Base-by-base conservation (phyloP, 1,140 invertebrate genomes). In the Drosophila santomea region DNA sequence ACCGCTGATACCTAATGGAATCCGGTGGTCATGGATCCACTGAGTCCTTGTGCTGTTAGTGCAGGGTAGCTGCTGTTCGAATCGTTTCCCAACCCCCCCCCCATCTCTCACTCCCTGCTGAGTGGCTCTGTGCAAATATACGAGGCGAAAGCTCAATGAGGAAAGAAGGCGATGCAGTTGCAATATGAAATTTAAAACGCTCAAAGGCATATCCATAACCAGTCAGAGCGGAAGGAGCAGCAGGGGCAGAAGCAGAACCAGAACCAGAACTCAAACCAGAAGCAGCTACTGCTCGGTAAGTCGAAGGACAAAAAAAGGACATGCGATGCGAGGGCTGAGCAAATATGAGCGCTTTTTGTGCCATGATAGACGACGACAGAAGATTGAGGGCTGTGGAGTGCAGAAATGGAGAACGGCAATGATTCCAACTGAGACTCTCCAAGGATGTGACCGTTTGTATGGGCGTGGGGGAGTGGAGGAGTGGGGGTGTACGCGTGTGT, bases 111-210 rank as follows among this genome's bases (percentile, higher is more conserved):
- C 48, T 25, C 45, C 25, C 15, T 45, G 36, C 39, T 50, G 43
- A 59, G 64, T 55, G 55, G 45, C 76, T 75, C 76, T 81, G 75
- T 64, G 63, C 59, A 73, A 79, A 78, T 74, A 80, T 60, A 57
- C 55, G 50, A 54, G 51, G 76, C 66, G 54, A 58, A 48, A 58
- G 69, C 66, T 41, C 64, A 68, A 50, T 45, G 78, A 66, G 66
- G 44, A 62, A 63, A 74, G 39, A 77, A 64, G 25, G 47, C 51
- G 60, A 47, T 78, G 83, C 83, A 89, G 80, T 80, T 83, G 83
- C 83, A 88, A 88, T 88, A 89, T 89, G 80, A 89, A 89, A 89
- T 89, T 89, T 89, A 84, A 89, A 84, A 89, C 84, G 84, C 84
- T 89, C 84, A 89, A 89, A 89, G 84, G 80, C 84, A 80, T 89